A percentile compares a stretch with the other conserved stretches of the same genome.
Conservation (phyloP, 1,140 invertebrate species). For the Delia radicum region DNA sequence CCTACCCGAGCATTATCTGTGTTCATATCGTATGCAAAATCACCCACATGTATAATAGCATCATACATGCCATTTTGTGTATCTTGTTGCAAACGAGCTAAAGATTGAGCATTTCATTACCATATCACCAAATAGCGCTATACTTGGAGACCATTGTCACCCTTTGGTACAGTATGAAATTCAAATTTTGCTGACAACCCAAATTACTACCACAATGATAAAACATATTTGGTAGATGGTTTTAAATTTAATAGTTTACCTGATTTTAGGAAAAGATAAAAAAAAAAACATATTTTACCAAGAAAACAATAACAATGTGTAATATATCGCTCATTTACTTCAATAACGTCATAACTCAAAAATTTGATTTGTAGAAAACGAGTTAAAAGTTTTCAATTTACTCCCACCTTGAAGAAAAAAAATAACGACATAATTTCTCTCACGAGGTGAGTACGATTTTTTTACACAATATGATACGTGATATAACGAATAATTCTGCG, state of each 20-base stretch:
- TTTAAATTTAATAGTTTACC: slow-evolving; percentile 63
- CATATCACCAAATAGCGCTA: slow-evolving; percentile 92
- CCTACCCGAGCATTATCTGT: slow-evolving; percentile 74
- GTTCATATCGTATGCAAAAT: slow-evolving; percentile 96
- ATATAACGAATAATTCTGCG: no score
- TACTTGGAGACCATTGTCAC: slow-evolving; percentile 71
- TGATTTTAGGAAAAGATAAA: no score
- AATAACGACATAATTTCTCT: no score
- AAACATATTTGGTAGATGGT: slow-evolving; percentile 67
- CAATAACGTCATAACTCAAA: no score
- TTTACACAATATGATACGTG: no score
- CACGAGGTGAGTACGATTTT: no score
- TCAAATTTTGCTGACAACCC: slow-evolving; percentile 79
- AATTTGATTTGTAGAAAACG: no score
- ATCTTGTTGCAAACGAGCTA: slow-evolving; percentile 79
- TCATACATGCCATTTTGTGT: slow-evolving; percentile 79
- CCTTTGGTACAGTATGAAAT: slow-evolving; percentile 68
- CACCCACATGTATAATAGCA: slow-evolving; percentile 89
- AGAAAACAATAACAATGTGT: slow-evolving; percentile 24
- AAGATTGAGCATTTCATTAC: slow-evolving; percentile 83
- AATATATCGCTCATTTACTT: no score
- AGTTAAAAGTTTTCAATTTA: no score
- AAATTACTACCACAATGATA: slow-evolving; percentile 81
- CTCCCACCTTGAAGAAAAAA: no score
- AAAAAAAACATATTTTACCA: not conserved